Percentiles rank a stretch among this genome's conserved stretches.
Conservation (phyloP, 2,888 invertebrate genomes). For the Spicauda simplicius region DNA sequence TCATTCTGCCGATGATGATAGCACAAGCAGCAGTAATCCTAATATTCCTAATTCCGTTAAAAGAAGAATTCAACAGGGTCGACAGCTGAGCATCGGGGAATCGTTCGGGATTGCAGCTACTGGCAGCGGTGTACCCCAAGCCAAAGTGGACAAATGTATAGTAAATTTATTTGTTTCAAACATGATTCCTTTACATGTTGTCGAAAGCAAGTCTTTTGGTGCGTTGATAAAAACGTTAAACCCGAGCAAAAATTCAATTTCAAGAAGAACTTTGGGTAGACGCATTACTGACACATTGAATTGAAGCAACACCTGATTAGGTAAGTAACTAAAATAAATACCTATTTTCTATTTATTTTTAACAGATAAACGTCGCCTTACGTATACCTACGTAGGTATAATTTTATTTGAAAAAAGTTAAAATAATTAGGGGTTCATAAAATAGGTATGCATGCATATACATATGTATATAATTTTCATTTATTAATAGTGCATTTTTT, state of each 20-base stretch:
- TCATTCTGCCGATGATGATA: constrained; percentile 36
- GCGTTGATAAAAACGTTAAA: constrained; percentile 44
- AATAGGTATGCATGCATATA: too few species aligned
- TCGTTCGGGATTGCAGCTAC: constrained; percentile 45
- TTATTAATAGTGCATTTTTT: too few species aligned
- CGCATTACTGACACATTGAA: too few species aligned
- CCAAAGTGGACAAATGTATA: constrained; percentile 42
- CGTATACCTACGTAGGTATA: too few species aligned
- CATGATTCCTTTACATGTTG: constrained; percentile 44
- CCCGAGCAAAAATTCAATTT: constrained; percentile 40
- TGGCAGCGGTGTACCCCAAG: constrained; percentile 45
- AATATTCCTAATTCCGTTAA: constrained; percentile 32
- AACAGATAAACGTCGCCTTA: too few species aligned
- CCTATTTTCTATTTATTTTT: too few species aligned
- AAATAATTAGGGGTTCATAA: too few species aligned
- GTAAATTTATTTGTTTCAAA: constrained; percentile 43
- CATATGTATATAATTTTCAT: too few species aligned
- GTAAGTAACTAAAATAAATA: too few species aligned
- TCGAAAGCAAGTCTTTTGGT: constrained; percentile 43
- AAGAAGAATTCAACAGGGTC: constrained; percentile 29
- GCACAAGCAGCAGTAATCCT: constrained; percentile 41
- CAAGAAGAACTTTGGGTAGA: not conserved
- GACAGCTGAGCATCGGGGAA: constrained; percentile 42
- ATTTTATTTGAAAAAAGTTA: too few species aligned
- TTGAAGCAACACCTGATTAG: too few species aligned